Percentiles rank a stretch among this genome's conserved stretches.
Evolutionary conservation across 2,797 vertebrate genomes (phyloP).

Genomic region (Gymnothorax reevesii): DNA sequence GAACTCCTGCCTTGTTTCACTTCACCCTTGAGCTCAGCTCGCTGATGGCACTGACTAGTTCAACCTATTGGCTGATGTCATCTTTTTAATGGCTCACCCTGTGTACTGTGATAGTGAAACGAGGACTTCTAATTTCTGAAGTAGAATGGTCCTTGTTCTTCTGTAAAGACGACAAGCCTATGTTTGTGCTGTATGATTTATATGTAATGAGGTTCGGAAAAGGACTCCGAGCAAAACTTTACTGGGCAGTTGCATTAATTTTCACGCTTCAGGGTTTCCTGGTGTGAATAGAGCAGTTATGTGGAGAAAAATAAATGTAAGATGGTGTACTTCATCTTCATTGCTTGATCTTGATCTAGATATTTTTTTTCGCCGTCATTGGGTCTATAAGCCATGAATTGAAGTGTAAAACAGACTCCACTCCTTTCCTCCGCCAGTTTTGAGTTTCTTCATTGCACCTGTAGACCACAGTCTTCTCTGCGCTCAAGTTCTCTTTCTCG

Average conservation of each 20-base stretch:
- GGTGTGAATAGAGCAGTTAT: neutral
- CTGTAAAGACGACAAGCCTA: neutral
- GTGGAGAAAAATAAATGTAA: no score
- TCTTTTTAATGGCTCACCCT: no score
- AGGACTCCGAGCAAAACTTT: neutral
- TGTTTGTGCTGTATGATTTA: neutral
- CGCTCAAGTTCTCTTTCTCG: no score
- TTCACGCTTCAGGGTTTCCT: neutral
- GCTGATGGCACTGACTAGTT: no score
- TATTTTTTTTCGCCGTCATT: neutral
- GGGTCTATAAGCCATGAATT: neutral
- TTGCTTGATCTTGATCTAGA: neutral
- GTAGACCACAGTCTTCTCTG: neutral
- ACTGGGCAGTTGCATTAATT: neutral
- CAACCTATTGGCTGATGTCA: no score
- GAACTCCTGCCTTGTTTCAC: no score
- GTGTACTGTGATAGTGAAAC: no score
- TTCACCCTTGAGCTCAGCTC: no score
- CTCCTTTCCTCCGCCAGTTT: neutral
- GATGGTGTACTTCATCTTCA: neutral
- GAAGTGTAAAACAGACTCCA: neutral
- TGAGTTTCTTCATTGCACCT: neutral
- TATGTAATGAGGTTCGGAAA: neutral
- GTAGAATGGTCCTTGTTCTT: no score
- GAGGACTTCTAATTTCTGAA: no score